These are phyloP conservation scores for Rhysida immarginata DNA, from an alignment of 1,140 invertebrate species.

Conservation along the genomic window DNA sequence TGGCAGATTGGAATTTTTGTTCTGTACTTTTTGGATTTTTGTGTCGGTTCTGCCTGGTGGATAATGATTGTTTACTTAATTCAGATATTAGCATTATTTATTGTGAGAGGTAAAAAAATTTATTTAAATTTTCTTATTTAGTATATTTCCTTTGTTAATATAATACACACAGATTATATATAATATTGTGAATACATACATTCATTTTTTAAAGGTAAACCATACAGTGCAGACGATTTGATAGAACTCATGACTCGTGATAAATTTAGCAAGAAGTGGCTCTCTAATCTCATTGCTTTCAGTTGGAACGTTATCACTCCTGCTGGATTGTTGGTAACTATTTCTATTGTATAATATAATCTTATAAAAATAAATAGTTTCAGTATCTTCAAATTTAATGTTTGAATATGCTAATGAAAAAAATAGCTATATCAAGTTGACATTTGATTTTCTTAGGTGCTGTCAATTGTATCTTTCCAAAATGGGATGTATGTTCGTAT, in stretches of 20 bases:
- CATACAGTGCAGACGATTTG: conserved; percentile 65
- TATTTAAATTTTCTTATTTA: neutral
- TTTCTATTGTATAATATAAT: too few species aligned
- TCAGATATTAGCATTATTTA: conserved; percentile 59
- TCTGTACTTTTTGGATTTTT: conserved; percentile 68
- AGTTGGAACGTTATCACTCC: conserved; percentile 75
- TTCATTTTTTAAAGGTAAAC: conserved; percentile 35
- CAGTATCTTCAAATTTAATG: too few species aligned
- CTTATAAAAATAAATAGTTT: too few species aligned
- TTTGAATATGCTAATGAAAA: too few species aligned
- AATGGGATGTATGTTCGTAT: conserved; percentile 53
- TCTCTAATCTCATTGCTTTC: conserved; percentile 57
- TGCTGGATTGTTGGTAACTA: conserved; percentile 53
- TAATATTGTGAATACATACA: too few species aligned
- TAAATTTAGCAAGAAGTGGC: conserved; percentile 20
- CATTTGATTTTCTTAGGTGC: conserved; percentile 38
- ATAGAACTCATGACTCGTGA: conserved; percentile 43
- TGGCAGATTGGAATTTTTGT: conserved; percentile 62
- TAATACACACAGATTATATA: too few species aligned
- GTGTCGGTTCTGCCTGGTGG: conserved; percentile 69
- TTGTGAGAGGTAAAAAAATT: conserved; percentile 41
- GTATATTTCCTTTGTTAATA: neutral
- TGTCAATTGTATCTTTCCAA: conserved; percentile 60
- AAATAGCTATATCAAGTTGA: too few species aligned
- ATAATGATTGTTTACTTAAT: conserved; percentile 59